Evolutionary conservation across 2,888 invertebrate genomes (phyloP), one percentile per base, ranked within the genome.

Genomic region (Bruchidius siliquastri): DNA sequence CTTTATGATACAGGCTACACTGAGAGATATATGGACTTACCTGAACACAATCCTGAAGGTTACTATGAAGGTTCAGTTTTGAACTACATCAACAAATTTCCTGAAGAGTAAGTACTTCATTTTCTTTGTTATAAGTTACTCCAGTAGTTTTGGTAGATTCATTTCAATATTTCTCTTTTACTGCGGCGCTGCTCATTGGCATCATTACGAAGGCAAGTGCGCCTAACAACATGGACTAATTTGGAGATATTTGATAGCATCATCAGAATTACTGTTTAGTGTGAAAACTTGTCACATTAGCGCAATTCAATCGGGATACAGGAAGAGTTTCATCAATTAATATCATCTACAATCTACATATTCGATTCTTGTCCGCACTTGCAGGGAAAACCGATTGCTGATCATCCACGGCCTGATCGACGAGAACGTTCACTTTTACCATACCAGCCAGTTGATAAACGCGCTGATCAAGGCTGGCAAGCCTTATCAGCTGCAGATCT

Each of bases 1-100:
- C 91, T 97, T 73, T 99, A 99, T 88, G 99, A 99, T 87, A 99
- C 99, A 0, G 99, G 98, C 20, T 99, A 99, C 88, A 98, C 98
- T 72, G 99, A 99, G 88, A 91, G 99, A 67, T 99, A 99, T 87
- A 96, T 99, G 96, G 95, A 94, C 84, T 87, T 94, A 76, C 96
- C 96, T 0, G 90, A 91, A 73, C 90, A 90, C 79, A 96, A 96
- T 87, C 88, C 88, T 72, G 87, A 89, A 77, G 97, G 95, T 8
- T 99, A 99, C 87, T 89, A 90, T 74, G 90, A 92, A 73, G 96
- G 96, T 73, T 95, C 94, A 49, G 94, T 98, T 76, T 89, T 97
- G 68, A 93, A 92, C 75, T 94, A 95, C 82, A 93, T 95, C 71
- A 92, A 93, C 80, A 92, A 92, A 85, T 95, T 98, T 86, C 98